A percentile compares a stretch with the other conserved stretches of the same genome.
Evolutionary conservation across 92 coral and sea anemone genomes (phyloP).

Genomic region (Phymanthus crucifer): DNA sequence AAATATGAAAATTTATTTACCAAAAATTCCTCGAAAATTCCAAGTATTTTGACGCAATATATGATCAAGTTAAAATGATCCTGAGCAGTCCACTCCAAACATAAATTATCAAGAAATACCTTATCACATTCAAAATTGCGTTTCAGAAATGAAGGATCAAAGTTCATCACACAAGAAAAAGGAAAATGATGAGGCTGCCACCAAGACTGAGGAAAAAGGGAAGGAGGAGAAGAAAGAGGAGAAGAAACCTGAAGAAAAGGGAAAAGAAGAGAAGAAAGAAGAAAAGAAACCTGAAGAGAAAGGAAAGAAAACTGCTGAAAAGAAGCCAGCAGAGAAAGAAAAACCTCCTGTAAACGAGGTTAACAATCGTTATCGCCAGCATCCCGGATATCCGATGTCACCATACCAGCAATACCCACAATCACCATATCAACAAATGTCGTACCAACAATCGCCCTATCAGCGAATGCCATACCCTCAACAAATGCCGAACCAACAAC

Average conservation of each 20-base stretch:
- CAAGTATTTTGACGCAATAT: too few species aligned
- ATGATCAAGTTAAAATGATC: too few species aligned
- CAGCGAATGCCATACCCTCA: slow-evolving; percentile 28
- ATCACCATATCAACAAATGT: slow-evolving; percentile 5
- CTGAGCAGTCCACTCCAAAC: too few species aligned
- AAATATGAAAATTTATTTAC: too few species aligned
- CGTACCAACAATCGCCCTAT: slow-evolving; percentile 6
- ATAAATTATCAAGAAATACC: too few species aligned
- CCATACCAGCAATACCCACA: neutral
- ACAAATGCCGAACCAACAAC: too few species aligned
- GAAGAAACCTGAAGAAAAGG: slow-evolving; percentile 17
- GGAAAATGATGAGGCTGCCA: neutral
- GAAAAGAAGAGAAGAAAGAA: slow-evolving; percentile 25
- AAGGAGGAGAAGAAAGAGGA: slow-evolving; percentile 21
- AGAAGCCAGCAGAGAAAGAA: slow-evolving; percentile 3
- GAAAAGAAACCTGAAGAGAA: slow-evolving; percentile 8
- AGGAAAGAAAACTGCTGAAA: slow-evolving; percentile 11
- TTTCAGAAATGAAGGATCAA: slow-evolving; percentile 20
- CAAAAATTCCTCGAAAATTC: too few species aligned
- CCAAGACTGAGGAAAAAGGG: slow-evolving; percentile 13
- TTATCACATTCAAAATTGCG: too few species aligned
- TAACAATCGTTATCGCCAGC: slow-evolving; percentile 13
- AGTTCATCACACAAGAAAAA: neutral
- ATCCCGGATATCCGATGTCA: neutral
- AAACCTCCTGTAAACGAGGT: neutral